These are phyloP conservation scores for Agonopterix subpropinquella DNA, from an alignment of 2,888 invertebrate genomes.

Conservation along the genomic window DNA sequence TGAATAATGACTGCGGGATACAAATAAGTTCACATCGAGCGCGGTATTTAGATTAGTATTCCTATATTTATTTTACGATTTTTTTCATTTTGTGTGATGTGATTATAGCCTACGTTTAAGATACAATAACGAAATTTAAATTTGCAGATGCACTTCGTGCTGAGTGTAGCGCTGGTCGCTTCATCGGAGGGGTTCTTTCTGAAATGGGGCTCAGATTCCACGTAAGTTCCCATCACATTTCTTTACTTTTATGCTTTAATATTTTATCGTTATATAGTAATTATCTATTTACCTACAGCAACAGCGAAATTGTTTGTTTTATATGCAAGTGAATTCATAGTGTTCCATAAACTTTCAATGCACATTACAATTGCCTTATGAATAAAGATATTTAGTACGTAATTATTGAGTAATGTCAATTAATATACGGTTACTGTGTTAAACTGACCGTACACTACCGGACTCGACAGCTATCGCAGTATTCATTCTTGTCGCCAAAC, in stretches of 20 bases:
- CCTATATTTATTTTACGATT: neutral
- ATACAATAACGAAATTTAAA: neutral
- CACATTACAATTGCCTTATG: no score
- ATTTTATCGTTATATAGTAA: constrained; percentile 13
- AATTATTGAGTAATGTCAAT: constrained; percentile 3
- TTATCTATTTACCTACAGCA: constrained; percentile 13
- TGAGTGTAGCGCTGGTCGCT: constrained; percentile 52
- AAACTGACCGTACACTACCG: constrained; percentile 7
- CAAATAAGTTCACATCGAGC: neutral
- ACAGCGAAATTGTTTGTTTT: no score
- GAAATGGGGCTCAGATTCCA: constrained; percentile 69
- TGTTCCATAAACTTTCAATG: no score
- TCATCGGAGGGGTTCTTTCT: constrained; percentile 70
- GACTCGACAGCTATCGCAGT: neutral
- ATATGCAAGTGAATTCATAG: no score
- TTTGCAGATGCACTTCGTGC: constrained; percentile 56
- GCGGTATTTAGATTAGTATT: neutral
- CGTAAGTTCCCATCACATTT: constrained; percentile 39
- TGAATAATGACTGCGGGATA: constrained; percentile 1
- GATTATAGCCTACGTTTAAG: no score
- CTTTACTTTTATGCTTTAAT: no score
- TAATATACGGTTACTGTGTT: constrained; percentile 5
- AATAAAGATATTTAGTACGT: neutral
- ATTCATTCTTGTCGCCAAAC: no score
- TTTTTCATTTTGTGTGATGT: neutral